These are phyloP conservation scores for Torymus auratus DNA, from an alignment of 2,888 invertebrate genomes.

Conservation along the genomic window DNA sequence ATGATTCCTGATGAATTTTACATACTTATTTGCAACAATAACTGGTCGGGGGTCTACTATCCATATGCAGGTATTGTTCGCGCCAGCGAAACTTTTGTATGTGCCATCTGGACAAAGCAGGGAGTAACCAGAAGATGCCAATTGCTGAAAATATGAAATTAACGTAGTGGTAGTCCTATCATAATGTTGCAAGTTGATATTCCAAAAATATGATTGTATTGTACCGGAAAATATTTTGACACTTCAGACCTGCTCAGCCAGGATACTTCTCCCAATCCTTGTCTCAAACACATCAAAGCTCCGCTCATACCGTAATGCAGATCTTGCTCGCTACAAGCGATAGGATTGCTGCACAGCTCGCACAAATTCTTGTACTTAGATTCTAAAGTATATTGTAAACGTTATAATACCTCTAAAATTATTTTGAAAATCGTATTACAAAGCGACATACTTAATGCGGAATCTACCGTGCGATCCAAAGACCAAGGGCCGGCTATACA, in stretches of 20 bases:
- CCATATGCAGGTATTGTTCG: slow-evolving; percentile 84
- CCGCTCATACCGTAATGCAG: slow-evolving; percentile 91
- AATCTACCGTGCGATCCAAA: slow-evolving; percentile 81
- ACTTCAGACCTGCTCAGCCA: slow-evolving; percentile 81
- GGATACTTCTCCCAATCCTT: slow-evolving; percentile 87
- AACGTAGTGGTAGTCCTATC: background rate
- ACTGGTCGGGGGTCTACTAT: slow-evolving; percentile 89
- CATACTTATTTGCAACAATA: slow-evolving; percentile 82
- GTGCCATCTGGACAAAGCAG: slow-evolving; percentile 88
- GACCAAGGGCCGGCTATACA: slow-evolving; percentile 94
- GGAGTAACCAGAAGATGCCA: slow-evolving; percentile 78
- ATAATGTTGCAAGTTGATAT: background rate
- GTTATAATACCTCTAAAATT: no score
- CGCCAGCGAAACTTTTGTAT: slow-evolving; percentile 78
- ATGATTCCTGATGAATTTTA: background rate
- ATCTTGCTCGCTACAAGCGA: slow-evolving; percentile 82
- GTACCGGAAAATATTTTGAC: slow-evolving; percentile 6
- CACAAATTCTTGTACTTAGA: slow-evolving; percentile 85
- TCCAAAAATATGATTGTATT: background rate
- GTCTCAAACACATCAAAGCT: slow-evolving; percentile 87
- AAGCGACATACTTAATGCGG: slow-evolving; percentile 80
- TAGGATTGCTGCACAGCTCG: slow-evolving; percentile 82
- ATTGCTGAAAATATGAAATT: slow-evolving; percentile 31
- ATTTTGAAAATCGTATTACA: background rate
- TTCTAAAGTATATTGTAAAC: slow-evolving; percentile 74